Evolutionary conservation across 2,888 invertebrate genomes (phyloP).

Genomic region (Scaptomyza parva): DNA sequence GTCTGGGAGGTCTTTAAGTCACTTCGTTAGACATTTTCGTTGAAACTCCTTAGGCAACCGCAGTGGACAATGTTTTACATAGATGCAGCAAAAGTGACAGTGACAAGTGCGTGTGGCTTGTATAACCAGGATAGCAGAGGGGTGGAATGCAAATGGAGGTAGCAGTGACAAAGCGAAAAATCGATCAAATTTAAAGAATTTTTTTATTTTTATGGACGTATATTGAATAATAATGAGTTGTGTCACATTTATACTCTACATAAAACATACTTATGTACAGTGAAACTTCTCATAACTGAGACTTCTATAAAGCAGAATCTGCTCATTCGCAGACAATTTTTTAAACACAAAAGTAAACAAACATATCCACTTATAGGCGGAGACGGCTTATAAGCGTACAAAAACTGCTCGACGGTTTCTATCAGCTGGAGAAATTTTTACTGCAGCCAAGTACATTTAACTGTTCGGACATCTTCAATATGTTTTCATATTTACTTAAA

Average conservation of each 20-base stretch:
- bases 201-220: background rate
- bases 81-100: slow-evolving; percentile 40
- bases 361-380: too few relatives aligned
- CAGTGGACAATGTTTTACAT: slow-evolving; percentile 69
- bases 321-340: too few relatives aligned
- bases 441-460: too few relatives aligned
- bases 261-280: background rate
- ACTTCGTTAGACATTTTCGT: slow-evolving; percentile 71
- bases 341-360: too few relatives aligned
- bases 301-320: too few relatives aligned
- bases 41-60: slow-evolving; percentile 64
- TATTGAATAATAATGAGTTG: background rate
- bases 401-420: too few relatives aligned
- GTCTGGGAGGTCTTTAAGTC: slow-evolving; percentile 70
- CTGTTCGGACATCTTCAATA: too few relatives aligned
- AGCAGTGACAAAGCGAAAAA: background rate
- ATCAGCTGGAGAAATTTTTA: too few relatives aligned
- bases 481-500: too few relatives aligned
- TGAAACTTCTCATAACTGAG: too few relatives aligned
- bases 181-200: background rate
- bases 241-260: background rate
- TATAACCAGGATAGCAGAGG: background rate
- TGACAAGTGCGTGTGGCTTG: slow-evolving; percentile 35
- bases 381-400: too few relatives aligned
- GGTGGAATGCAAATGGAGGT: background rate